These are phyloP conservation scores for Podarcis lilfordi DNA, from an alignment of 2,797 vertebrate genomes.

Conservation along the genomic window DNA sequence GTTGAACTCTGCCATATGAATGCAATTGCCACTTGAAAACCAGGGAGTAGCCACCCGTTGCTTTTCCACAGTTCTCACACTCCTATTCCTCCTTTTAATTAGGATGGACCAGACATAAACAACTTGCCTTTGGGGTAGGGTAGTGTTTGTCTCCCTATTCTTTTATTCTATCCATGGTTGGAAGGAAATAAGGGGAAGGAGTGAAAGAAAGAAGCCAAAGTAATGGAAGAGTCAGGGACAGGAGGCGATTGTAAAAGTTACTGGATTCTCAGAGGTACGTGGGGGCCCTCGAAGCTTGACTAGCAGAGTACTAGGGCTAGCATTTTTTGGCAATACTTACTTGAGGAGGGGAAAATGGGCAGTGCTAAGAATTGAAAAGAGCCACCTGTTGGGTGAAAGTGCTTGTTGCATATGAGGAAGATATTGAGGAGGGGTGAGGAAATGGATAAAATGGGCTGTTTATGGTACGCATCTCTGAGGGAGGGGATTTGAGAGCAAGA, in stretches of 20 bases:
- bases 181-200: background rate
- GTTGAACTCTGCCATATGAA: background rate
- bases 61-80: background rate
- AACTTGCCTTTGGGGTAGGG: background rate
- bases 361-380: background rate
- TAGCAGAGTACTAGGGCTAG: no score
- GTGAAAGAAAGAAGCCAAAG: background rate
- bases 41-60: background rate
- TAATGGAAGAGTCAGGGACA: background rate
- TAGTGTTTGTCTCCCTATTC: background rate
- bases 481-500: constrained; percentile 42
- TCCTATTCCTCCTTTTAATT: background rate
- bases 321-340: background rate
- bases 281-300: background rate
- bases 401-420: background rate
- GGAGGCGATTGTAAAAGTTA: background rate
- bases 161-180: background rate
- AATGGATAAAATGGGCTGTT: background rate
- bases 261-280: background rate
- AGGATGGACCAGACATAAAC: background rate
- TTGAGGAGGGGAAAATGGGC: background rate
- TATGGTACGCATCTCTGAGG: constrained; percentile 5
- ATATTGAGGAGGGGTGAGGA: background rate
- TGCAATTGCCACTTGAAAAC: background rate
- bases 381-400: background rate